Conservation (phyloP, 2,797 vertebrate genomes). For the Anguilla marmorata region DNA sequence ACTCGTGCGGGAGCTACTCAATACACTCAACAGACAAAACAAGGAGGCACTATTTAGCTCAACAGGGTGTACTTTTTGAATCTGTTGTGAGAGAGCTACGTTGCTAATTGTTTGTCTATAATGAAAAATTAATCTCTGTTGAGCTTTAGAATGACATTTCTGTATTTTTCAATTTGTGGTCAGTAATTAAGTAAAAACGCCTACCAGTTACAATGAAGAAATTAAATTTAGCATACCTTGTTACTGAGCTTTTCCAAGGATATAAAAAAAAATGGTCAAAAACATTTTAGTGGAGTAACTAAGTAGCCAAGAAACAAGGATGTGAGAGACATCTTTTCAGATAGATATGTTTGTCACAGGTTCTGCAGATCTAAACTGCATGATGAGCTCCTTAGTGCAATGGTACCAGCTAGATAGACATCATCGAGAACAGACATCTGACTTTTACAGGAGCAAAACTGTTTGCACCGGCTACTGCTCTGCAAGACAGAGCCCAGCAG, state of each 20-base stretch:
- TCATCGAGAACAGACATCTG: not conserved
- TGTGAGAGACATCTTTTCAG: not conserved
- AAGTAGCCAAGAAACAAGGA: not conserved
- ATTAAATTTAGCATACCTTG: too few relatives aligned
- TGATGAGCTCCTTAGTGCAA: not conserved
- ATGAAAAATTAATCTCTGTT: not conserved
- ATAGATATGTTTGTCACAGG: not conserved
- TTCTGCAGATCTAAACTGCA: not conserved
- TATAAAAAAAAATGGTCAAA: too few relatives aligned
- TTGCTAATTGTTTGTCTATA: not conserved
- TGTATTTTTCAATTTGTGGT: not conserved
- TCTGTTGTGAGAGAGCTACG: not conserved
- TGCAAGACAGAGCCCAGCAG: not conserved
- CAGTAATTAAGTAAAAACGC: not conserved
- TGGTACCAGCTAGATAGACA: not conserved
- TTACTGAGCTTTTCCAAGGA: too few relatives aligned
- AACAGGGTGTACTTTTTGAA: not conserved
- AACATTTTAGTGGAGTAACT: too few relatives aligned
- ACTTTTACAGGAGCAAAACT: not conserved
- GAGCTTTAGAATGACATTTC: not conserved
- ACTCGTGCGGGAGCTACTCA: not conserved
- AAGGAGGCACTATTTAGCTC: not conserved
- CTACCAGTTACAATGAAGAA: too few relatives aligned
- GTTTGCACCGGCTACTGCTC: not conserved
- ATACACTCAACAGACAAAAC: not conserved